Base-by-base conservation (phyloP, 2,888 invertebrate species). In the Plebejus melissa region DNA sequence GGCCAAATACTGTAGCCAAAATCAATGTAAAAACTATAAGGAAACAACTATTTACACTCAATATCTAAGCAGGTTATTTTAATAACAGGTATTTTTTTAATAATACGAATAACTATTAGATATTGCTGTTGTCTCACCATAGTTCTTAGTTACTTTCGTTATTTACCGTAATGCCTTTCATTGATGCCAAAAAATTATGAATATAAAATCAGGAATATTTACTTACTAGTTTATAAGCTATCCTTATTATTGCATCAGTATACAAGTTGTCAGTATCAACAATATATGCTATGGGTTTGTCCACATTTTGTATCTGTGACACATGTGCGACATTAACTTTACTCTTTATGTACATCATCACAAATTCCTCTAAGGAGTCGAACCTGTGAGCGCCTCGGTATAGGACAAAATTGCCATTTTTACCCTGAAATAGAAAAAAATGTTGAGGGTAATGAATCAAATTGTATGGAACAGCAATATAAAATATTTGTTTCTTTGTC, bases 151-250 rank as follows among this genome's bases (percentile, higher is more conserved):
- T 22, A 22, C 22, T 22, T 22, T 22, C 22, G 22, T 22, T 22
- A 32, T 32, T 32, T 32, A 32, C 32, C 32, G 32, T 32, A 32
- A 32, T 32, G 32, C 32, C 32, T 32, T 32, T 32, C 32, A 32
- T 32, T 32, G 22, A 2, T 32, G 32, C 32, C 32, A 32, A 32
- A 32, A 32, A 32, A 32, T 32, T 32, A 32, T 11, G 2, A 46
- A 46, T 9, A 11, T 9, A 11, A 46, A 46, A 41, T 9, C 16
- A 16, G 16, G 13, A 16, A 13, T 11, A 3, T 41, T 41, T 54
- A 83, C 94, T 94, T 89, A 97, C 97, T 94, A 98, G 94, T 87
- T 95, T 96, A 74, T 96, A 96, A 74, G 97, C 95, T 57, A 97
- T 90, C 87, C 97, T 96, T 2, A 94, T 90, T 60, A 94, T 87